Percentiles rank a stretch among this genome's conserved stretches.
Conservation (phyloP, 2,113 vertebrate genomes). For the Rhipidura dahli region DNA sequence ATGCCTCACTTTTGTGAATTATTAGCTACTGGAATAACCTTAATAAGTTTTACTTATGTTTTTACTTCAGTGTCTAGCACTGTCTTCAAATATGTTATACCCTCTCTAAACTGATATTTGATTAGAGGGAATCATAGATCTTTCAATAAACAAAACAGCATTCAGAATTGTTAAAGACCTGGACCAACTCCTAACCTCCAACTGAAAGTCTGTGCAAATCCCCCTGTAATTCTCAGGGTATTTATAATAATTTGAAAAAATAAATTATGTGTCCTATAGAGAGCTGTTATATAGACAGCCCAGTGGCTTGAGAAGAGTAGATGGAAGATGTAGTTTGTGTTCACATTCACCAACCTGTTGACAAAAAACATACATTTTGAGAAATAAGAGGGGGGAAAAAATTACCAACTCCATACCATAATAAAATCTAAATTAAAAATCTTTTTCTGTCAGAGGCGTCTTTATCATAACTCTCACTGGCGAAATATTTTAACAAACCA, state of each 20-base stretch:
- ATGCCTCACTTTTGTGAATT: background rate
- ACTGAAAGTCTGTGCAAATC: background rate
- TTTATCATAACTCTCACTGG: background rate
- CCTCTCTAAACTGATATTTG: background rate
- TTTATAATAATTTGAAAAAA: background rate
- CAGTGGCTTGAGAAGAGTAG: background rate
- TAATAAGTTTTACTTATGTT: background rate
- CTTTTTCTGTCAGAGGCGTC: background rate
- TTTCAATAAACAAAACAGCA: background rate
- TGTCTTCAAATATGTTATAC: background rate
- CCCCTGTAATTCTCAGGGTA: background rate
- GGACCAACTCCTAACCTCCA: background rate
- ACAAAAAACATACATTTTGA: background rate
- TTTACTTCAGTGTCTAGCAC: background rate
- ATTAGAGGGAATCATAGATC: background rate
- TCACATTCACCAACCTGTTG: background rate
- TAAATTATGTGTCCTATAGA: background rate
- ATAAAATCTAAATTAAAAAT: background rate
- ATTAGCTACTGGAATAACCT: background rate
- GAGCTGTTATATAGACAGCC: background rate
- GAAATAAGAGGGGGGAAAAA: background rate
- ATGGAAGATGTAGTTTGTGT: background rate
- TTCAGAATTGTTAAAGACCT: background rate
- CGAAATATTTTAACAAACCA: background rate
- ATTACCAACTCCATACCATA: rapidly evolving